Conservation (phyloP, 2,888 invertebrate genomes). For the Podotricha telesiphe region DNA sequence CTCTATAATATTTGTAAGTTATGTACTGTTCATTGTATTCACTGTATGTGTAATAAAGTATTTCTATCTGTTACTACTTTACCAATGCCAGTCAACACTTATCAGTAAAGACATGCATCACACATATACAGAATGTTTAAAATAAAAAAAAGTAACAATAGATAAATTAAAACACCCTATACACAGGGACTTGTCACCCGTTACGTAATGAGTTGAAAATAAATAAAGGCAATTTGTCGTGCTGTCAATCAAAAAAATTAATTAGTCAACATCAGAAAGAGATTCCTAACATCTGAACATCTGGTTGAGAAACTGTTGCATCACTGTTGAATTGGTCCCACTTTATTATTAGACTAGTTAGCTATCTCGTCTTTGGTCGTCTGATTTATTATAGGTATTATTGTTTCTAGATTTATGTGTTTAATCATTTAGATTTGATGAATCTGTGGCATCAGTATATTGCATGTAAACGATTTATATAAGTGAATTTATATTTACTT, state of each 20-base stretch:
- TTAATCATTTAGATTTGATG: too few species aligned
- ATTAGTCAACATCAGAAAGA: constrained; percentile 34
- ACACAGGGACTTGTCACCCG: constrained; percentile 8
- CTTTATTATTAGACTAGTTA: constrained; percentile 24
- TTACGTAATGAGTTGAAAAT: constrained; percentile 27
- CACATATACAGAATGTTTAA: background rate
- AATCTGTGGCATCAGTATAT: too few species aligned
- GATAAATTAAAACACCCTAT: background rate
- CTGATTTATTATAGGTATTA: constrained; percentile 10
- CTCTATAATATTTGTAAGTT: too few species aligned
- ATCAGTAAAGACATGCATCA: too few species aligned
- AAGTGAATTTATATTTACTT: too few species aligned
- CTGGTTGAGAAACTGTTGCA: constrained; percentile 28
- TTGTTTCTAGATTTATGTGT: background rate
- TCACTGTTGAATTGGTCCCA: constrained; percentile 25
- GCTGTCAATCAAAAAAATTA: constrained; percentile 37
- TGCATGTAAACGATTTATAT: too few species aligned
- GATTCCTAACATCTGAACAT: constrained; percentile 36
- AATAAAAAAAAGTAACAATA: background rate
- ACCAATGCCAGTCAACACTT: too few species aligned
- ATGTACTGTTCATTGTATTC: too few species aligned
- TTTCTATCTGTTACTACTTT: too few species aligned
- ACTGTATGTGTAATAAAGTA: too few species aligned
- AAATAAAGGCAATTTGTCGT: constrained; percentile 23
- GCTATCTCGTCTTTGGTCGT: background rate